A percentile compares a stretch with the other conserved stretches of the same genome.
Evolutionary conservation across 2,888 invertebrate genomes (phyloP).

Genomic region (Mythimna loreyi): DNA sequence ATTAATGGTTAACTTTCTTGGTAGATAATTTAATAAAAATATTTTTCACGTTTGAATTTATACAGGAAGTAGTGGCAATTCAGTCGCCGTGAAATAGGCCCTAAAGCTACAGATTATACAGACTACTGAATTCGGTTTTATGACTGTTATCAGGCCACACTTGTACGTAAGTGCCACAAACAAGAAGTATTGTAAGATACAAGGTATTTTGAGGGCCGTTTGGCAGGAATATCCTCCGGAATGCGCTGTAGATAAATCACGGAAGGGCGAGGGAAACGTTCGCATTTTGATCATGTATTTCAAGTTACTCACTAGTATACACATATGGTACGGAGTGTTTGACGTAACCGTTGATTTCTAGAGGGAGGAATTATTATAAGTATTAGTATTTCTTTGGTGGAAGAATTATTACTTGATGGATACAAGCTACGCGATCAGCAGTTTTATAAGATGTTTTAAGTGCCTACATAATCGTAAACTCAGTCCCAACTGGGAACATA

Average conservation of each 20-base stretch:
- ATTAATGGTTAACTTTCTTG: too few relatives aligned
- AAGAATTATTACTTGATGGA: too few relatives aligned
- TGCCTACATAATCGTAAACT: neutral
- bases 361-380: too few relatives aligned
- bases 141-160: neutral
- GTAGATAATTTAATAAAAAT: too few relatives aligned
- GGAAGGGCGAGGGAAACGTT: conserved; percentile 5
- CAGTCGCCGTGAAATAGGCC: too few relatives aligned
- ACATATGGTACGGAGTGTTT: neutral
- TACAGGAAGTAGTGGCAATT: too few relatives aligned
- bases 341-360: neutral
- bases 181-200: conserved; percentile 30
- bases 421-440: too few relatives aligned
- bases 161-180: conserved; percentile 15
- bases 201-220: conserved; percentile 46
- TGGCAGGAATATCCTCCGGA: conserved; percentile 20
- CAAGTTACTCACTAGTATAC: neutral
- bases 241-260: conserved; percentile 38
- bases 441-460: too few relatives aligned
- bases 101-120: neutral
- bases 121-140: neutral
- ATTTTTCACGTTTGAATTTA: too few relatives aligned
- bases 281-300: conserved; percentile 29
- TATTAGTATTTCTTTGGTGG: too few relatives aligned
- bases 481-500: too few relatives aligned